Conservation (phyloP, 2,888 invertebrate species). For the Cotesia congregata region DNA sequence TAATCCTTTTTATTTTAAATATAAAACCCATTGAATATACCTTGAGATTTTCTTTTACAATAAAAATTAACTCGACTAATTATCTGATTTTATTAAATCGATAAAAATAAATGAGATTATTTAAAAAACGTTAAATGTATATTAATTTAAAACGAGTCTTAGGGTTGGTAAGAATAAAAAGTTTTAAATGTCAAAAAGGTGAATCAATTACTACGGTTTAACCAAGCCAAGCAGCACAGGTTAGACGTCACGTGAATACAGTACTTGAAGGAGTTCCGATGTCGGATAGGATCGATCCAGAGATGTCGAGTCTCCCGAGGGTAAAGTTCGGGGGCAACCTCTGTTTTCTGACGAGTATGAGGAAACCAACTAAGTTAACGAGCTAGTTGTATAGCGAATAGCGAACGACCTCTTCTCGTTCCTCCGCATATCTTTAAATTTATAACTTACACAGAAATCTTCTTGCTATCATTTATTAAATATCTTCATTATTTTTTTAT, state of each 20-base stretch:
- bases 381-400: background rate
- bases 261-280: conserved; percentile 26
- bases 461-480: background rate
- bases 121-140: background rate
- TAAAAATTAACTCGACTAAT: no score
- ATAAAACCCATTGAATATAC: no score
- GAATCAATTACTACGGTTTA: conserved; percentile 3
- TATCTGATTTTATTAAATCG: no score
- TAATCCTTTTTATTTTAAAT: no score
- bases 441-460: no score
- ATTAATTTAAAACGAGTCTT: background rate
- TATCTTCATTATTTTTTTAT: background rate
- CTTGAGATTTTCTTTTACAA: no score
- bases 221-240: background rate
- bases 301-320: conserved; percentile 29
- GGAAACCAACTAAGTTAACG: conserved; percentile 33
- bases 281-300: conserved; percentile 33
- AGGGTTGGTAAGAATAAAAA: background rate
- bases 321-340: conserved; percentile 30
- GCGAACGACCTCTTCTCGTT: no score
- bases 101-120: background rate
- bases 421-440: no score
- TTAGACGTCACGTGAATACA: conserved; percentile 5
- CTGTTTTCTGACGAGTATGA: conserved; percentile 28
- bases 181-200: conserved; percentile 13